Evolutionary conservation across 2,797 vertebrate genomes (phyloP), one percentile per base, ranked within the genome.

Genomic region (Hapalemur alaotrensis): DNA sequence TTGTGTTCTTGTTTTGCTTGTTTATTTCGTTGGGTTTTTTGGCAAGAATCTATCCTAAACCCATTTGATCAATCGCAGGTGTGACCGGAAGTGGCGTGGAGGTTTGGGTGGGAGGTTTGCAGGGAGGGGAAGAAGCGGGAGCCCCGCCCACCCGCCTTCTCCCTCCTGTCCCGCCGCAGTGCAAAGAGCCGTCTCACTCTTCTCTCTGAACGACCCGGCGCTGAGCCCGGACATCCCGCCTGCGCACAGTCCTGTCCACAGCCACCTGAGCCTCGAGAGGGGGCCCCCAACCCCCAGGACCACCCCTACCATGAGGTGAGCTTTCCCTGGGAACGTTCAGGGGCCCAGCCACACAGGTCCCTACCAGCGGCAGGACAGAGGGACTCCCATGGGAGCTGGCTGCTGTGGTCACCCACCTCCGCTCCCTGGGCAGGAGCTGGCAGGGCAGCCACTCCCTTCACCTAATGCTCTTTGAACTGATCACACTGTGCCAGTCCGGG

Each of bases 111-210:
- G 12, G 17, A 43, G 20, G 43, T 28, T 50, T 54, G 41, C 4
- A 2, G 65, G 28, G 30, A 38, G 25, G 17, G 32, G 32, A 28
- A 50, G 30, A 23, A 22, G 35, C 67, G 0, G 0, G 28, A 65
- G 41, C 81, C 72, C 50, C 2, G 41, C 46, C 20, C 25, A 59
- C 80, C 79, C 5, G 10, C 38, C 50, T 15, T 10, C 23, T 7
- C 2, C 6, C 28, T 46, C 52, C 93, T 98, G 72, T 96, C 73
- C 98, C 46, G 85, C 76, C 2, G 35, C 98, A 99, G 99, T 99
- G 98, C 99, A 99, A 98, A 99, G 99, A 98, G 99, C 99, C 0
- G 99, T 99, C 94, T 99, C 99, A 0, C 99, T 99, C 84, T 99
- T 99, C 98, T 99, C 99, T 0, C 99, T 99, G 92, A 99, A 98